A percentile compares a stretch with the other conserved stretches of the same genome.
phyloP scores from a whole-genome alignment of 1,140 invertebrate genomes.

The Bombus waltoni region DNA sequence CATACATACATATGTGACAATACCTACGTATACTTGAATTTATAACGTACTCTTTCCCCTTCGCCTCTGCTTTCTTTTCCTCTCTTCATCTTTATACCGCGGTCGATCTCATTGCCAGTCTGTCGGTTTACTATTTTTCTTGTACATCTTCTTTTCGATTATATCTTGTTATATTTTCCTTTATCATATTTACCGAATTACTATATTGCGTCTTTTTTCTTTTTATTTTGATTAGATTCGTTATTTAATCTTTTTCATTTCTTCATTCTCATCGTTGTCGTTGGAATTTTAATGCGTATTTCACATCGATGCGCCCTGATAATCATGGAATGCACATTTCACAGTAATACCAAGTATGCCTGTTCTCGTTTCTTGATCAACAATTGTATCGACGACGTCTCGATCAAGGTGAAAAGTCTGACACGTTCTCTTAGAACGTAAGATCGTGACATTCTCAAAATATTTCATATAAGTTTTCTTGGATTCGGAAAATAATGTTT shows the following conservation, averaged over 20 bases:
- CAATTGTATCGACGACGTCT: background rate
- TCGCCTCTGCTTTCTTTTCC: too few species aligned
- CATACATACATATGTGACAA: too few species aligned
- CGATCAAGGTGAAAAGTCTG: background rate
- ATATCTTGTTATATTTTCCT: too few species aligned
- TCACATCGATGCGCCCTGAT: slow-evolving; percentile 42
- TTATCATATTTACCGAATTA: background rate
- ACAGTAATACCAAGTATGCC: slow-evolving; percentile 6
- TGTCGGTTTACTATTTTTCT: background rate
- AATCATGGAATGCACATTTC: slow-evolving; percentile 42
- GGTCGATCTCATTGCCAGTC: background rate
- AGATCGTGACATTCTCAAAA: background rate
- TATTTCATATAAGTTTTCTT: background rate
- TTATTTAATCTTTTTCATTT: background rate
- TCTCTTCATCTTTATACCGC: too few species aligned
- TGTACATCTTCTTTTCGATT: slow-evolving; percentile 30
- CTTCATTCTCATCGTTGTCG: slow-evolving; percentile 21
- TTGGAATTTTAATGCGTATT: slow-evolving; percentile 41
- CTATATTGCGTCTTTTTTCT: background rate
- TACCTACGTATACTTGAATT: too few species aligned
- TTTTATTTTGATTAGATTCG: background rate
- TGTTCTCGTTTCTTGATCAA: slow-evolving; percentile 4
- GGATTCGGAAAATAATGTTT: background rate
- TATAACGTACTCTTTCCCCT: too few species aligned
- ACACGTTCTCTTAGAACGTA: slow-evolving; percentile 4